Evolutionary conservation across 1,140 invertebrate species (phyloP), one percentile per base, ranked within the genome.

Genomic region (Diploscapter pachys): DNA sequence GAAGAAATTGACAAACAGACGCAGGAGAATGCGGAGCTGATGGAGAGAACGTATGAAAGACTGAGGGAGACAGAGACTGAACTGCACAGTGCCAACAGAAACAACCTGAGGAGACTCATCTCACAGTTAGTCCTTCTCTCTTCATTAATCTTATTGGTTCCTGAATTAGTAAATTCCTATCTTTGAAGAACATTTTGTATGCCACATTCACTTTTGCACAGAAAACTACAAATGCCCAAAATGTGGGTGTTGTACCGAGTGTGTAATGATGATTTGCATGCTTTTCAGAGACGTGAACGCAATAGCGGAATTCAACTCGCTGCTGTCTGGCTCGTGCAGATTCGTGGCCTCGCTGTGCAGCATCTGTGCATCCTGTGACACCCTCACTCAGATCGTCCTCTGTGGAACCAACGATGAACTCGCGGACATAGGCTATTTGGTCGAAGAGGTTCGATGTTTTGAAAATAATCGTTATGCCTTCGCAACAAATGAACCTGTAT

Each of bases 111-210:
- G 9, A 59, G 31, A 11, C 57, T 31, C 57, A 11, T 59, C 31
- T 52, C 66, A 11, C 66, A 68, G 52, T 68, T 68, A 11, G 11
- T 68, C 13, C 13, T 9, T 48, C 11, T 68, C 31, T 48, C 57
- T 9, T 52, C 66, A 50, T 52, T 55, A 53, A 5, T 68, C 31
- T 6, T 51, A 5, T 68, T 55, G n/a, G 51, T 55, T 9, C 13
- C 52, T 5, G 66, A 68, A 31, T 31, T 31, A 31, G 31, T 1
- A 31, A 31, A 31, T 31, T 31, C 31, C 31, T 31, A n/a, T 52
- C 48, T 6, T 54, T 68, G 49, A 55, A 68, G 48, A 11, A 68
- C 9, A 52, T 9, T 31, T 68, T 9, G 11, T 68, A 5, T 48
- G 66, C 31, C 52, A 55, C 11, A 55, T 52, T 52, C 52, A 68